phyloP scores from a whole-genome alignment of 2,888 invertebrate genomes.

The Pantelozetes paolii region DNA sequence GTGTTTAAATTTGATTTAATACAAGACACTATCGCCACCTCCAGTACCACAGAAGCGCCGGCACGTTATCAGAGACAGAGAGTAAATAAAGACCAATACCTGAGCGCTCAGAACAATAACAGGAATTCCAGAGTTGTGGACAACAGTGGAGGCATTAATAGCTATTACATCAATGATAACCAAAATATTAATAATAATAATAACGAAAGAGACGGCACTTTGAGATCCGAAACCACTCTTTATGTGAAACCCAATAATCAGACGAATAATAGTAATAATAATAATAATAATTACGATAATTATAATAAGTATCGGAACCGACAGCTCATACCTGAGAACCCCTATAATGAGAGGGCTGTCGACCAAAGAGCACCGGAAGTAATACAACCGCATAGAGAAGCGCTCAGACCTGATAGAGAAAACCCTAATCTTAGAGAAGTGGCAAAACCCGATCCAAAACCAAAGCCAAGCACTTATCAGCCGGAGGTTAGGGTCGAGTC shows the following conservation, averaged over 20 bases:
- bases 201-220: neutral
- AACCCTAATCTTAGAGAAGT: neutral
- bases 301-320: conserved; percentile 10
- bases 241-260: neutral
- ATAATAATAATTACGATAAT: neutral
- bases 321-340: conserved; percentile 25
- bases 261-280: neutral
- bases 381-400: conserved; percentile 8
- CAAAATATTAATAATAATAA: neutral
- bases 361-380: neutral
- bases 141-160: neutral
- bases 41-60: conserved; percentile 11
- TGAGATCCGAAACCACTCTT: neutral
- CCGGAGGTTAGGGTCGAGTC: neutral
- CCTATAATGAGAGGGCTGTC: neutral
- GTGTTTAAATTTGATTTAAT: neutral
- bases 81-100: neutral
- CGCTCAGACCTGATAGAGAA: neutral
- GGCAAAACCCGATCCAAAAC: conserved; percentile 1
- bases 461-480: neutral
- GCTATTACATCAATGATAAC: neutral
- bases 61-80: neutral
- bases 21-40: neutral
- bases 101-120: neutral
- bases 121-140: conserved; percentile 6